Base-by-base conservation (phyloP, 30 jellyfish, hydroid and myxozoan genomes). In the Clytia hemisphaerica region DNA sequence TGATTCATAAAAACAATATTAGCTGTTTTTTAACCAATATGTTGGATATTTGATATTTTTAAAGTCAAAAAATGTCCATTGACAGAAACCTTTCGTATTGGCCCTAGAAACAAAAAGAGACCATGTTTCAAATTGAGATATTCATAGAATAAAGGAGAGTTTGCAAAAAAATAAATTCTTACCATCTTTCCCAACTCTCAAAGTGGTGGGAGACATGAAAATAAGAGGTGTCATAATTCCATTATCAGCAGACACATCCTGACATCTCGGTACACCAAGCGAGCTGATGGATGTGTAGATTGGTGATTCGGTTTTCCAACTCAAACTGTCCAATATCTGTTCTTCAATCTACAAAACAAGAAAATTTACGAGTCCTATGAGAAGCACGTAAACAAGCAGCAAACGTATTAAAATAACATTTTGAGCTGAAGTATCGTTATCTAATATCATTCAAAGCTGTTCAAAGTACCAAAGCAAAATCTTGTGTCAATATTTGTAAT, bases 261-360 rank as follows among this genome's bases (percentile, higher is more conserved):
- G 81, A 74, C 77, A 50, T 42, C 0, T 37, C 1, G 86, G 86
- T n/a, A 74, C 82, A 58, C 82, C 81, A 38, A 59, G 35, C 5
- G 65, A 33, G 15, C 31, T 58, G 19, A 90, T 70, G 33, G 94
- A 79, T 9, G 75, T 83, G 53, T 73, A 71, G 10, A 90, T 49
- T 4, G 95, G 90, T 28, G 98, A 90, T 22, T 62, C 45, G 44
- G 76, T 75, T 55, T 73, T 77, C 98, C 98, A 90, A 36, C 94
- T 93, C 36, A 75, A 55, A 30, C 62, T 80, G 35, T 90, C 98
- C 30, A 90, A 87, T 19, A 82, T 71, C 45, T 55, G 78, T 49
- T 90, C 98, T 44, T 90, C 98, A 26, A 90, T 77, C 98, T 90
- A 71, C 25, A 69, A 54, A 40, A 7, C 7, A 36, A 34, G 16